Percentiles rank a stretch among this genome's conserved stretches.
phyloP scores from a whole-genome alignment of 2,797 vertebrate genomes.

The Gambelia wislizenii region DNA sequence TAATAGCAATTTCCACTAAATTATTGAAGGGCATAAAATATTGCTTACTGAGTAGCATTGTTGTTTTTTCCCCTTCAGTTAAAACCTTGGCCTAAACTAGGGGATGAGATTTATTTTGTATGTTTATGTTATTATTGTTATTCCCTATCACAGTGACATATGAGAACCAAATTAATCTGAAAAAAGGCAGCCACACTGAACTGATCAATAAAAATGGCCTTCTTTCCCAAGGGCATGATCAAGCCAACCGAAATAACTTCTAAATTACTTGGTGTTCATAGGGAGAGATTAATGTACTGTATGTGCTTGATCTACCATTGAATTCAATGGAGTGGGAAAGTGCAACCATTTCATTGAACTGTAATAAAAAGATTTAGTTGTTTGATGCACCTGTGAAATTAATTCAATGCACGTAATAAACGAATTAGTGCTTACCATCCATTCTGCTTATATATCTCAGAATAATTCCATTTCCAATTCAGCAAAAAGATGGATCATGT shows the following conservation, averaged over 20 bases:
- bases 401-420: not conserved
- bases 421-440: not conserved
- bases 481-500: not conserved
- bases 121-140: not conserved
- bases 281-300: not conserved
- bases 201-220: no score
- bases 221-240: not conserved
- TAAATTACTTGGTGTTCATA: not conserved
- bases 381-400: not conserved
- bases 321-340: not conserved
- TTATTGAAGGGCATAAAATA: no score
- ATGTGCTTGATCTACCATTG: not conserved
- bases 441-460: not conserved
- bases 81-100: not conserved
- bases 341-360: not conserved
- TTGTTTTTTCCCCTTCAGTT: not conserved
- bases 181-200: not conserved
- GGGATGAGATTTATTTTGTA: not conserved
- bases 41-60: no score
- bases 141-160: not conserved
- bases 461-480: not conserved
- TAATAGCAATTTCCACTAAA: no score
- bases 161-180: not conserved
- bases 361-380: not conserved
- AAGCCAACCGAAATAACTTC: not conserved